phyloP scores from a whole-genome alignment of 2,888 invertebrate genomes.

The Antitype chi region DNA sequence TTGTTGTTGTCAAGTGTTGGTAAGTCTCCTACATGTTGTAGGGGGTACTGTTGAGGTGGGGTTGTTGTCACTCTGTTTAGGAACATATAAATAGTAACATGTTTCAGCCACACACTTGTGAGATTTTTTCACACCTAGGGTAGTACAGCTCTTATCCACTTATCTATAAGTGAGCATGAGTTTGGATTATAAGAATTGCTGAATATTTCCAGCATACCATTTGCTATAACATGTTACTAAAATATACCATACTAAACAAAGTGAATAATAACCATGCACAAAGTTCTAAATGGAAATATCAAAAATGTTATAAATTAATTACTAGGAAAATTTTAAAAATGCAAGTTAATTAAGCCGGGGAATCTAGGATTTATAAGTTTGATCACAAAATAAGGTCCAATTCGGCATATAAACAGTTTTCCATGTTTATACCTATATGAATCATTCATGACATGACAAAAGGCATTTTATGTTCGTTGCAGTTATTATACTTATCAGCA shows the following conservation, averaged over 20 bases:
- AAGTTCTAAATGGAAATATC: slow-evolving; percentile 72
- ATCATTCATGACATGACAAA: slow-evolving; percentile 69
- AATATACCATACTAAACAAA: slow-evolving; percentile 43
- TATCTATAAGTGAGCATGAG: slow-evolving; percentile 11
- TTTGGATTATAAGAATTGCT: background rate
- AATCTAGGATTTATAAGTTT: slow-evolving; percentile 72
- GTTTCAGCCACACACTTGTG: slow-evolving; percentile 6
- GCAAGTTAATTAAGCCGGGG: slow-evolving; percentile 73
- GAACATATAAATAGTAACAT: slow-evolving; percentile 6
- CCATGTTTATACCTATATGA: slow-evolving; percentile 66
- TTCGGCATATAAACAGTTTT: slow-evolving; percentile 75
- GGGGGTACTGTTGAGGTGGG: slow-evolving; percentile 41
- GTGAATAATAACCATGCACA: slow-evolving; percentile 70
- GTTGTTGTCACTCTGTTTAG: slow-evolving; percentile 52
- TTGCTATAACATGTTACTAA: slow-evolving; percentile 5
- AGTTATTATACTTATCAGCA: slow-evolving; percentile 28
- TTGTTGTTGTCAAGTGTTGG: slow-evolving; percentile 67
- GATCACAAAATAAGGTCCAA: slow-evolving; percentile 80
- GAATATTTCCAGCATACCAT: background rate
- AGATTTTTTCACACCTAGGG: slow-evolving; percentile 3
- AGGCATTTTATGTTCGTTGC: slow-evolving; percentile 72
- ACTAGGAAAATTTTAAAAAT: slow-evolving; percentile 68
- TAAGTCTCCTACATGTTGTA: slow-evolving; percentile 50
- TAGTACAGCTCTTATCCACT: slow-evolving; percentile 9
- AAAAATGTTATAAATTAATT: slow-evolving; percentile 74